Conservation (phyloP, 2,888 invertebrate genomes). For the Didymodactylos carnosus region DNA sequence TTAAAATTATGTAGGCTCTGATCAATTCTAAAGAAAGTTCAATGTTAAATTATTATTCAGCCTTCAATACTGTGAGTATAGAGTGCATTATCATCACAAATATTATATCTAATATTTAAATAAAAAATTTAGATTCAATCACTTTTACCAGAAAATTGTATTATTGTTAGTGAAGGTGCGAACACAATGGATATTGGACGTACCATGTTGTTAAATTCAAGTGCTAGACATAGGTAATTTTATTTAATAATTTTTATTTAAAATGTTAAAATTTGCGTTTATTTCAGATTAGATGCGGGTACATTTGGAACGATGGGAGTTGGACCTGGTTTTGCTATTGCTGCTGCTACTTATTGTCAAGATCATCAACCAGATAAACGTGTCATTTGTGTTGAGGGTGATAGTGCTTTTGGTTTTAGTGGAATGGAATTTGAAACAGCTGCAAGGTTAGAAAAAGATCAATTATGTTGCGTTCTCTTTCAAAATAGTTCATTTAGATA, state of each 20-base stretch:
- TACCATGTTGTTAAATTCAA: constrained; percentile 58
- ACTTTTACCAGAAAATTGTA: constrained; percentile 43
- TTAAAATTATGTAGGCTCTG: constrained; percentile 13
- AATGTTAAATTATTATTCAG: constrained; percentile 80
- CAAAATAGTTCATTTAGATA: constrained; percentile 43
- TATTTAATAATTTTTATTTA: not conserved
- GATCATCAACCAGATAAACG: constrained; percentile 57
- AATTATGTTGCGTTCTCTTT: not conserved
- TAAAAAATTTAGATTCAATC: constrained; percentile 6
- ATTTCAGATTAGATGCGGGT: constrained; percentile 62
- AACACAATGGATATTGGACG: constrained; percentile 97
- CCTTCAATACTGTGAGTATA: constrained; percentile 58
- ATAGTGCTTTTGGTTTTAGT: constrained; percentile 91
- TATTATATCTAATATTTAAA: not conserved
- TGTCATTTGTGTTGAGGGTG: constrained; percentile 81
- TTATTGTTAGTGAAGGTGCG: constrained; percentile 87
- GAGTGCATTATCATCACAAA: not conserved
- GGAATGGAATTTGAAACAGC: constrained; percentile 96
- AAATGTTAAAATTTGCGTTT: not conserved
- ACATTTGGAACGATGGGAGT: constrained; percentile 95
- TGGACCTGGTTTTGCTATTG: constrained; percentile 71
- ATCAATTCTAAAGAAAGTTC: constrained; percentile 21
- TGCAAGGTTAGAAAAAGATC: constrained; percentile 40
- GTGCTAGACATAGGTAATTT: constrained; percentile 56
- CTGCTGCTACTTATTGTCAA: constrained; percentile 69